Conservation (phyloP, 2,113 vertebrate species). For the Leptobrachium leishanense region DNA sequence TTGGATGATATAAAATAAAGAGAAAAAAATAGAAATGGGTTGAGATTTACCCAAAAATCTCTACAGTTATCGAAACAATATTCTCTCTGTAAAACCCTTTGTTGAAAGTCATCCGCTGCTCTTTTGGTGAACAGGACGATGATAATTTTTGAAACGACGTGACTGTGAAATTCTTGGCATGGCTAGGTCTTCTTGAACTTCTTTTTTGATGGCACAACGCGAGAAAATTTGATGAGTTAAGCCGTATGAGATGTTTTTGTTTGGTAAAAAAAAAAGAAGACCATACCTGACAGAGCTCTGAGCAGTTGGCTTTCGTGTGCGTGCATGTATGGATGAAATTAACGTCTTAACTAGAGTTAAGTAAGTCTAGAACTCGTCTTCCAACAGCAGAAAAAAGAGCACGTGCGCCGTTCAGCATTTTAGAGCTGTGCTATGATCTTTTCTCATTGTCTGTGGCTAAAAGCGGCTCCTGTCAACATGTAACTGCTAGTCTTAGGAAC, state of each 20-base stretch:
- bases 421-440: conserved; percentile 16
- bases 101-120: conserved; percentile 26
- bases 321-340: conserved; percentile 57
- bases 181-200: conserved; percentile 50
- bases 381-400: conserved; percentile 50
- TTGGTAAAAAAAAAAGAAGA: conserved; percentile 39
- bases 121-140: neutral
- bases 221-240: conserved; percentile 55
- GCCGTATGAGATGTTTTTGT: conserved; percentile 54
- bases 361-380: conserved; percentile 59
- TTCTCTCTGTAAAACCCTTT: conserved; percentile 52
- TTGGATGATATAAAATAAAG: neutral
- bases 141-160: conserved; percentile 26
- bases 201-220: conserved; percentile 50
- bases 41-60: neutral
- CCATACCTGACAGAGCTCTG: conserved; percentile 58
- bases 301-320: conserved; percentile 56
- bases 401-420: neutral
- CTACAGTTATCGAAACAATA: neutral
- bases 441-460: conserved; percentile 51
- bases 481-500: conserved; percentile 47
- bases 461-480: conserved; percentile 55
- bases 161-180: conserved; percentile 42
- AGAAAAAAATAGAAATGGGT: conserved; percentile 1
- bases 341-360: conserved; percentile 63